phyloP scores from a whole-genome alignment of 2,797 vertebrate species.

The Clamator glandarius region DNA sequence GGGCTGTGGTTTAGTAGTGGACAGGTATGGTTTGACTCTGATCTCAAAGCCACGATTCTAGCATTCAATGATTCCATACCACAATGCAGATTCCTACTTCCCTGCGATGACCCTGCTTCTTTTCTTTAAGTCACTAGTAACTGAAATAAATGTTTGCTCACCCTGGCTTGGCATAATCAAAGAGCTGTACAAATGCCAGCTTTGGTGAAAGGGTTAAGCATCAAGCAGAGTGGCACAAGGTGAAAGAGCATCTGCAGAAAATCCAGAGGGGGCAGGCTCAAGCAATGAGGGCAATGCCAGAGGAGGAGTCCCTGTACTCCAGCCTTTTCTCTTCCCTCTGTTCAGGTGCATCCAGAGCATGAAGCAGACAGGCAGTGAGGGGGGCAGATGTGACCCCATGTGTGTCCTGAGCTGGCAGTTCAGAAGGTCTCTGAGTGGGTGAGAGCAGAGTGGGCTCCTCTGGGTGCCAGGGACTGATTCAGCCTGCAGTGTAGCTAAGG shows the following conservation, averaged over 20 bases:
- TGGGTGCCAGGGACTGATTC: neutral
- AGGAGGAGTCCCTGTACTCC: neutral
- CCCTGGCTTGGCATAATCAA: no score
- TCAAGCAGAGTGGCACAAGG: neutral
- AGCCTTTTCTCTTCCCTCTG: neutral
- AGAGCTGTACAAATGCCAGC: neutral
- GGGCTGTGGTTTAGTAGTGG: no score
- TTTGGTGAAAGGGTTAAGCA: neutral
- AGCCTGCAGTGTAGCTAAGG: neutral
- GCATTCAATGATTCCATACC: no score
- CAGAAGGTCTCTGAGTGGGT: neutral
- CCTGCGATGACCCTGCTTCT: neutral
- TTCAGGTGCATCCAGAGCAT: neutral
- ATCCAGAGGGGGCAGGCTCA: neutral
- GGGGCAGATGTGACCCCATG: neutral
- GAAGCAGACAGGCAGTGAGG: neutral
- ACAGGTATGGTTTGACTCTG: no score
- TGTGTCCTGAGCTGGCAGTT: neutral
- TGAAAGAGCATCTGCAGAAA: neutral
- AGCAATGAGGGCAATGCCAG: neutral
- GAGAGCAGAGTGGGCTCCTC: neutral
- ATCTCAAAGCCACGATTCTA: no score
- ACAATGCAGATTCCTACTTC: fast-evolving
- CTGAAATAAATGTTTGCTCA: neutral
- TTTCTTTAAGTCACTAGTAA: neutral